Evolutionary conservation across 2,888 invertebrate genomes (phyloP).

Genomic region (Miltochrista miniata): DNA sequence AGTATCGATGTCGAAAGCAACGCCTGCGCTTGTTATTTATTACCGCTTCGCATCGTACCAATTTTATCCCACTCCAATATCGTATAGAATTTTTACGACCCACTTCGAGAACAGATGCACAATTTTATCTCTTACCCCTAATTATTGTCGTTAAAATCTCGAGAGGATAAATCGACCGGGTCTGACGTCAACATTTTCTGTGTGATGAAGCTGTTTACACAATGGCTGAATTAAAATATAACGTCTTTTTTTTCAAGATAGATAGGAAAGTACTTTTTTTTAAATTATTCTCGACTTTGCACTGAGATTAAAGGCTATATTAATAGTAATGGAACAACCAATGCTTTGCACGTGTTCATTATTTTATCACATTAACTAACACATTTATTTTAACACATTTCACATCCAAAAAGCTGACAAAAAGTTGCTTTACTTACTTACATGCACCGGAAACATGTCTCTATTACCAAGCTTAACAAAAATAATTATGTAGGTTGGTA

Average conservation of each 20-base stretch:
- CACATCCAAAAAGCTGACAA: too few species aligned
- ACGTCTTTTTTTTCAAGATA: too few species aligned
- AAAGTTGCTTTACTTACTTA: too few species aligned
- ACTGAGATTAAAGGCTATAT: too few species aligned
- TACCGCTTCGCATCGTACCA: constrained; percentile 35
- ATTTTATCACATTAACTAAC: too few species aligned
- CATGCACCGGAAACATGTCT: too few species aligned
- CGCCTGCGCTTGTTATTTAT: constrained; percentile 42
- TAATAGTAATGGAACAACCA: too few species aligned
- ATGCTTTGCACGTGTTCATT: too few species aligned
- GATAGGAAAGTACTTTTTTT: neutral
- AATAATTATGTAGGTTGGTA: too few species aligned
- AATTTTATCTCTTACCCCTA: constrained; percentile 43
- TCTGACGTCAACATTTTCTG: constrained; percentile 27
- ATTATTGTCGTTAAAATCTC: constrained; percentile 46
- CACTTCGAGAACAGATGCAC: constrained; percentile 47
- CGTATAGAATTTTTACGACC: constrained; percentile 48
- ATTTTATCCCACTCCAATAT: constrained; percentile 39
- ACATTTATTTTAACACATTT: too few species aligned
- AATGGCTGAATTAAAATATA: neutral
- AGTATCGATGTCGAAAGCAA: constrained; percentile 23
- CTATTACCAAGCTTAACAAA: too few species aligned
- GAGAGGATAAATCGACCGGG: constrained; percentile 17
- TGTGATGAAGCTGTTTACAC: constrained; percentile 18
- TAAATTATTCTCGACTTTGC: too few species aligned